These are phyloP conservation scores for Lasiommata megera DNA, from an alignment of 2,888 invertebrate genomes.

Conservation along the genomic window DNA sequence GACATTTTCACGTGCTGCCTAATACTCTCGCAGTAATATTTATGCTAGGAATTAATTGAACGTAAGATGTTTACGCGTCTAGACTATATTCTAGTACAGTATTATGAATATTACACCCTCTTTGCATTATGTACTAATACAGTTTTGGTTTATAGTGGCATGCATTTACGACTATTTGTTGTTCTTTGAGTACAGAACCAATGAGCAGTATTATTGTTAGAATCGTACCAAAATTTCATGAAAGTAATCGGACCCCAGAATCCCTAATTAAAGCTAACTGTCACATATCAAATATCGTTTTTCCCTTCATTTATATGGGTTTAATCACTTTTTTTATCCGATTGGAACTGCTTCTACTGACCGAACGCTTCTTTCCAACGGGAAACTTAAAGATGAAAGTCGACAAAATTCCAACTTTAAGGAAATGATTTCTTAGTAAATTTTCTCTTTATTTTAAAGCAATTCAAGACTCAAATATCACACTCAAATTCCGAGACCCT, in stretches of 20 bases:
- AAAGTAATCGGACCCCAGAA: background rate
- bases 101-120: too few relatives aligned
- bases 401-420: too few relatives aligned
- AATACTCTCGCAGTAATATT: too few relatives aligned
- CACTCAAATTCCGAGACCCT: constrained; percentile 85
- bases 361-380: background rate
- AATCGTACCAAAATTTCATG: background rate
- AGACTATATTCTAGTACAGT: too few relatives aligned
- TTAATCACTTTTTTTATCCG: too few relatives aligned
- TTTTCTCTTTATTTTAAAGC: background rate
- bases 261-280: constrained; percentile 14
- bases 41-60: too few relatives aligned
- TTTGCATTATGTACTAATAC: too few relatives aligned
- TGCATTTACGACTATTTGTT: background rate
- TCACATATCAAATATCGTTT: background rate
- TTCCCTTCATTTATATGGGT: background rate
- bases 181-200: background rate
- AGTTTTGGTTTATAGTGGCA: background rate
- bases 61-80: too few relatives aligned
- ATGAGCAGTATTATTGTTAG: background rate
- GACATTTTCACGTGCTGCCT: too few relatives aligned
- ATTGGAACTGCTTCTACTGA: too few relatives aligned
- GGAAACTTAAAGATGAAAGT: background rate
- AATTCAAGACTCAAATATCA: constrained; percentile 62
- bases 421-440: background rate